A percentile compares a stretch with the other conserved stretches of the same genome.
These are phyloP conservation scores for Phortica okadai DNA, from an alignment of 2,888 invertebrate species.

Conservation along the genomic window DNA sequence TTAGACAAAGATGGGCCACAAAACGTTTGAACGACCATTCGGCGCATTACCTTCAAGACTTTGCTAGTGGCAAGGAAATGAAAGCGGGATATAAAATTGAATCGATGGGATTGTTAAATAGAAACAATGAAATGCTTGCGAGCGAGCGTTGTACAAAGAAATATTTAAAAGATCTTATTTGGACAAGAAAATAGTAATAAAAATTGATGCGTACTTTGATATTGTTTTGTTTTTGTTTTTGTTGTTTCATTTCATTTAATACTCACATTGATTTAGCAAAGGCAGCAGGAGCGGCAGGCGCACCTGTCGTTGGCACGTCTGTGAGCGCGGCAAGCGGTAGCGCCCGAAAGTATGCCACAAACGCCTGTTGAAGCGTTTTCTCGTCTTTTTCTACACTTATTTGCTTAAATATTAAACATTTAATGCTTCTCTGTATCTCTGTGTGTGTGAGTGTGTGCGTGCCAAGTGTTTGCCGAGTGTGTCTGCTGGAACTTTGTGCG, in stretches of 20 bases:
- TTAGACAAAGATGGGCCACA: neutral
- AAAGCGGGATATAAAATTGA: neutral
- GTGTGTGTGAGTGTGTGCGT: neutral
- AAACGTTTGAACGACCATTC: neutral
- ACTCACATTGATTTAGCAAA: neutral
- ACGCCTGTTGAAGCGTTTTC: constrained; percentile 20
- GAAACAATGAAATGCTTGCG: neutral
- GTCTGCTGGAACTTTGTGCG: constrained; percentile 3
- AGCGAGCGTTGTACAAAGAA: neutral
- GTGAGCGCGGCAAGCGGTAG: neutral
- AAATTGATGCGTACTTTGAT: neutral
- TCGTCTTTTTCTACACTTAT: neutral
- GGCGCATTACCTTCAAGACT: neutral
- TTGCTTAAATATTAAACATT: constrained; percentile 28
- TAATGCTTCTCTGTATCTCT: neutral
- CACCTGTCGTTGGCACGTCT: neutral
- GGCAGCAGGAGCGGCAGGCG: neutral
- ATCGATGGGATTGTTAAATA: neutral
- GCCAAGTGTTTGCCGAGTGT: neutral
- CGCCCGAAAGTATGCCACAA: constrained; percentile 10
- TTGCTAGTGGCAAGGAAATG: neutral
- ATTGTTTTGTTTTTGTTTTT: no score
- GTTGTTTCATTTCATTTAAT: neutral
- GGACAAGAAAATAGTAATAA: neutral
- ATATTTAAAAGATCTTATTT: neutral